Conservation (phyloP, 2,113 vertebrate species). For the Pampusana beccarii region DNA sequence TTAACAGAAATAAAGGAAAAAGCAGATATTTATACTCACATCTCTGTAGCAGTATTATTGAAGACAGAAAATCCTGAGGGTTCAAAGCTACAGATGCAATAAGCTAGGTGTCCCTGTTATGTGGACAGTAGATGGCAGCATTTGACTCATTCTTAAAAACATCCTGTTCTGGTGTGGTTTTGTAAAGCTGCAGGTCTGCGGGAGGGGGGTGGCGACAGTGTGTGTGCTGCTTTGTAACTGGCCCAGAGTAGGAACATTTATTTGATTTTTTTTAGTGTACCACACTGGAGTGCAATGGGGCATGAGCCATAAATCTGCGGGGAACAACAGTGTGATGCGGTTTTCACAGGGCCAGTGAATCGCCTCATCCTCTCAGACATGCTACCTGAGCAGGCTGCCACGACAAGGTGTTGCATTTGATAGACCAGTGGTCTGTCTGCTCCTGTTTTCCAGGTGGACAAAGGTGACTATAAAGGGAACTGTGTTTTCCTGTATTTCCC, state of each 20-base stretch:
- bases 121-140: conserved; percentile 48
- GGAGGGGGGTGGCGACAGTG: neutral
- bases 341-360: neutral
- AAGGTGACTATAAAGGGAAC: neutral
- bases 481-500: neutral
- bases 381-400: neutral
- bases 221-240: neutral
- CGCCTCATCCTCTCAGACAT: fast-evolving
- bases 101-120: neutral
- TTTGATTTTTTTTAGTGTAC: neutral
- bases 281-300: fast-evolving
- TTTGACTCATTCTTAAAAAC: conserved; percentile 10
- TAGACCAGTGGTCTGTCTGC: neutral
- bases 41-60: fast-evolving
- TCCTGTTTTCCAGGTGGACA: neutral
- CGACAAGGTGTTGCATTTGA: neutral
- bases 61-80: neutral
- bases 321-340: fast-evolving
- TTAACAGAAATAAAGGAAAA: neutral
- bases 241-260: neutral
- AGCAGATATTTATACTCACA: neutral
- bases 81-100: fast-evolving
- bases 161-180: neutral
- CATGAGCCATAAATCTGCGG: neutral
- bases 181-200: neutral